Evolutionary conservation across 2,797 vertebrate species (phyloP).

Genomic region (Poeciliopsis presidionis): DNA sequence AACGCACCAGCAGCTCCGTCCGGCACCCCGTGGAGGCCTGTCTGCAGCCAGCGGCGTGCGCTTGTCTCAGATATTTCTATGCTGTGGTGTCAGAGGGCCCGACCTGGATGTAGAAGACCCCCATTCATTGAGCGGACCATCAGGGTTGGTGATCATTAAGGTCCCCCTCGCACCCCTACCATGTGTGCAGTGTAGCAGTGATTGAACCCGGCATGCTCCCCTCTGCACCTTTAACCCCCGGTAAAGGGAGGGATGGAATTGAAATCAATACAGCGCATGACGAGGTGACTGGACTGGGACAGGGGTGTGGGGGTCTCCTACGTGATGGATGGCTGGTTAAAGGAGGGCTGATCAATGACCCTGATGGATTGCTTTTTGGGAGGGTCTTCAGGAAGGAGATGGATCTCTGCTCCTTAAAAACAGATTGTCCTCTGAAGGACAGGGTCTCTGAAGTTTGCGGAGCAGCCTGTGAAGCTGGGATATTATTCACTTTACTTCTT

Average conservation of each 20-base stretch:
- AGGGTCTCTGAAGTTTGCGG: slow-evolving; percentile 46
- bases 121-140: slow-evolving; percentile 13
- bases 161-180: slow-evolving; percentile 13
- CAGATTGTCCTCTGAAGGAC: slow-evolving; percentile 21
- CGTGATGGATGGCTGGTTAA: slow-evolving; percentile 74
- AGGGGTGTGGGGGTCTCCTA: slow-evolving; percentile 16
- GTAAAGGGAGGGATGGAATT: slow-evolving; percentile 58
- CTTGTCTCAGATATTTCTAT: slow-evolving; percentile 9
- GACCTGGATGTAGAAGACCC: slow-evolving; percentile 67
- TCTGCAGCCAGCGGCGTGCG: slow-evolving; percentile 27
- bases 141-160: slow-evolving; percentile 56
- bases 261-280: slow-evolving; percentile 77
- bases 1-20: slow-evolving; percentile 53
- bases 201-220: slow-evolving; percentile 58
- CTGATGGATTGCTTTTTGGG: slow-evolving; percentile 73
- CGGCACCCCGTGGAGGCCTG: slow-evolving; percentile 27
- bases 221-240: slow-evolving; percentile 65
- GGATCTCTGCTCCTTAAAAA: slow-evolving; percentile 39
- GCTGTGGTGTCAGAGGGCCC: slow-evolving; percentile 24
- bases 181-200: slow-evolving; percentile 28
- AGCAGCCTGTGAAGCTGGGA: slow-evolving; percentile 40
- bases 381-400: slow-evolving; percentile 59
- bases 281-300: slow-evolving; percentile 62
- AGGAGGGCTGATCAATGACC: slow-evolving; percentile 71
- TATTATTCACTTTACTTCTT: slow-evolving; percentile 66